A percentile compares a stretch with the other conserved stretches of the same genome.
phyloP scores from a whole-genome alignment of 2,113 vertebrate genomes.

The Nyctereutes procyonoides region DNA sequence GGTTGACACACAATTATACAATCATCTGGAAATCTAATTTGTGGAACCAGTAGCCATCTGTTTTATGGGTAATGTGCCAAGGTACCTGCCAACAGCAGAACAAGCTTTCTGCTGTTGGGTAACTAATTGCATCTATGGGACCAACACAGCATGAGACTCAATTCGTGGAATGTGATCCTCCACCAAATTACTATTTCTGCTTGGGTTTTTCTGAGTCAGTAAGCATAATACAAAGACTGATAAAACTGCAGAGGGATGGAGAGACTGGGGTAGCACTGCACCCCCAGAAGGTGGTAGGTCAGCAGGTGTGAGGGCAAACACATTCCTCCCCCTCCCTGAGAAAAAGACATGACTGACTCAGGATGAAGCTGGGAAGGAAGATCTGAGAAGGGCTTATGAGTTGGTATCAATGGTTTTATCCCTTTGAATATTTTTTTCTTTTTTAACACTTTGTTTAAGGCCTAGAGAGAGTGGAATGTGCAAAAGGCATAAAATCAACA shows the following conservation, averaged over 20 bases:
- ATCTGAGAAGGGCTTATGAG: neutral
- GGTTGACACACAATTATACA: slow-evolving; percentile 79
- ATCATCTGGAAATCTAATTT: slow-evolving; percentile 88
- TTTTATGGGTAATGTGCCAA: slow-evolving; percentile 84
- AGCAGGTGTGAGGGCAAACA: neutral
- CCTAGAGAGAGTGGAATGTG: neutral
- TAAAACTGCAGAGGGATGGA: neutral
- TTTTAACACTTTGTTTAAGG: neutral
- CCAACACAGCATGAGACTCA: slow-evolving; percentile 77
- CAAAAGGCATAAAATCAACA: neutral
- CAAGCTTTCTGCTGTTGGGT: slow-evolving; percentile 77
- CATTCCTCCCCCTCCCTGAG: neutral
- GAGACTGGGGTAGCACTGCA: neutral
- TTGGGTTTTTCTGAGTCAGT: slow-evolving; percentile 32
- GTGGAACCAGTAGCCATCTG: slow-evolving; percentile 86
- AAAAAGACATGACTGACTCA: neutral
- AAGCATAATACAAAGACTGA: neutral
- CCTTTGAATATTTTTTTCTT: neutral
- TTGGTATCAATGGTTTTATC: neutral
- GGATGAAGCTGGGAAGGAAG: neutral
- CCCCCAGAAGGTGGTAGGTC: neutral
- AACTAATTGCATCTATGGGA: slow-evolving; percentile 84
- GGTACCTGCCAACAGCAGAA: slow-evolving; percentile 83
- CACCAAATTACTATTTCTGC: slow-evolving; percentile 64
- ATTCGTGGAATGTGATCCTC: slow-evolving; percentile 62